A percentile compares a stretch with the other conserved stretches of the same genome.
Conservation (phyloP, 1,140 invertebrate genomes). For the Cydia fagiglandana region DNA sequence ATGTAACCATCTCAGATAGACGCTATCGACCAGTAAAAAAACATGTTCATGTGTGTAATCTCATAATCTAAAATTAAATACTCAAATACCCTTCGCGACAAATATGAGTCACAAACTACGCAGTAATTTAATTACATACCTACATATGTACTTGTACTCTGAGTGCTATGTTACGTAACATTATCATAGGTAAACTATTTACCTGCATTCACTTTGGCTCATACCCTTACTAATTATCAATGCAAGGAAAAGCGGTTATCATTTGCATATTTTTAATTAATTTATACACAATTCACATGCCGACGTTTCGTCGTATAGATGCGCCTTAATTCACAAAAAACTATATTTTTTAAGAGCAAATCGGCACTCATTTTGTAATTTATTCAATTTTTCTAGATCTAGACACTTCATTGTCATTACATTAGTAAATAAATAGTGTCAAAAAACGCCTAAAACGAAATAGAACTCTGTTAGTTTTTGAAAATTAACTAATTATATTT, state of each 20-base stretch:
- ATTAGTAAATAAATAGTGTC: conserved; percentile 21
- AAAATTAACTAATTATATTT: conserved; percentile 18
- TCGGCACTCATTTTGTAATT: conserved; percentile 50
- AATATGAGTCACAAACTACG: conserved; percentile 12
- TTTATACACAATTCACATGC: conserved; percentile 58
- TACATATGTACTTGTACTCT: background rate
- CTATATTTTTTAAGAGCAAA: conserved; percentile 42
- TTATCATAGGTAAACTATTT: background rate
- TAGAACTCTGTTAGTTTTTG: background rate
- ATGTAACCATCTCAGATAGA: too few species aligned
- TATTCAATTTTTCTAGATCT: conserved; percentile 51
- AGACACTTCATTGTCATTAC: conserved; percentile 16
- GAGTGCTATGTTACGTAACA: background rate
- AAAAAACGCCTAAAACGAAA: conserved; percentile 10
- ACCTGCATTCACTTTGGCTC: background rate
- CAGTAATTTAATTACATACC: background rate
- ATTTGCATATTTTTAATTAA: conserved; percentile 50
- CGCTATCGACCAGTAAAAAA: too few species aligned
- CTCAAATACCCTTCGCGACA: too few species aligned
- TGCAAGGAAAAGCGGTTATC: conserved; percentile 22
- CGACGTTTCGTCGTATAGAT: conserved; percentile 31
- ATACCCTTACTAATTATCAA: background rate
- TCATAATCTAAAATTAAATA: too few species aligned
- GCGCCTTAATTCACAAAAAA: conserved; percentile 35
- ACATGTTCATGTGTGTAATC: too few species aligned